phyloP scores from a whole-genome alignment of 2,888 invertebrate species.

The Allolobophora icterica region DNA sequence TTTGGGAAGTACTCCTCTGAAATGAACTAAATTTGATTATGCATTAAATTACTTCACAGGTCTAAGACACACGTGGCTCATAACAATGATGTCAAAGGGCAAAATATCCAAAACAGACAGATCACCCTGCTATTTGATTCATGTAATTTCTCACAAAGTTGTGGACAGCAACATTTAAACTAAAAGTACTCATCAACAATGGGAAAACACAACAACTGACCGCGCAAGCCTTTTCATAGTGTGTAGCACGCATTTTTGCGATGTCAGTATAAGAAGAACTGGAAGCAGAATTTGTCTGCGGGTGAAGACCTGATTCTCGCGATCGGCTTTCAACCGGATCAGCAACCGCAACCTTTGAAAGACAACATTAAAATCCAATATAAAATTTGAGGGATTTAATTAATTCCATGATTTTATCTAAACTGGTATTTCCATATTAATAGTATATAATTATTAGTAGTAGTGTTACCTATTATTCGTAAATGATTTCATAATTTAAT shows the following conservation, averaged over 20 bases:
- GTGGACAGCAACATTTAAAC: too few species aligned
- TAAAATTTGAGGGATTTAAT: not conserved
- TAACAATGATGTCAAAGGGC: not conserved
- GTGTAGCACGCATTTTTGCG: constrained; percentile 14
- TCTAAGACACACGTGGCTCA: not conserved
- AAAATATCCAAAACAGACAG: not conserved
- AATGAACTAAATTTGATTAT: not conserved
- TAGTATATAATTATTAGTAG: not conserved
- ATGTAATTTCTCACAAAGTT: not conserved
- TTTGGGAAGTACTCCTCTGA: not conserved
- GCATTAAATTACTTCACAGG: not conserved
- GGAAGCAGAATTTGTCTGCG: not conserved
- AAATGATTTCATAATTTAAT: not conserved
- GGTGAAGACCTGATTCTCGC: not conserved
- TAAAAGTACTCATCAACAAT: not conserved
- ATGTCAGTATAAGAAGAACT: not conserved
- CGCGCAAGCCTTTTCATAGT: not conserved
- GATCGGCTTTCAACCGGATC: not conserved
- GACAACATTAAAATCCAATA: not conserved
- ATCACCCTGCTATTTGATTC: not conserved
- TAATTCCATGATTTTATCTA: not conserved
- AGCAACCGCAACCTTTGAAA: not conserved
- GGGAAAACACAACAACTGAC: not conserved
- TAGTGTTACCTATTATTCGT: not conserved
- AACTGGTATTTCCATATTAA: constrained; percentile 2